Evolutionary conservation across 2,888 invertebrate genomes (phyloP), one percentile per base, ranked within the genome.

Genomic region (Lasioglossum morio): DNA sequence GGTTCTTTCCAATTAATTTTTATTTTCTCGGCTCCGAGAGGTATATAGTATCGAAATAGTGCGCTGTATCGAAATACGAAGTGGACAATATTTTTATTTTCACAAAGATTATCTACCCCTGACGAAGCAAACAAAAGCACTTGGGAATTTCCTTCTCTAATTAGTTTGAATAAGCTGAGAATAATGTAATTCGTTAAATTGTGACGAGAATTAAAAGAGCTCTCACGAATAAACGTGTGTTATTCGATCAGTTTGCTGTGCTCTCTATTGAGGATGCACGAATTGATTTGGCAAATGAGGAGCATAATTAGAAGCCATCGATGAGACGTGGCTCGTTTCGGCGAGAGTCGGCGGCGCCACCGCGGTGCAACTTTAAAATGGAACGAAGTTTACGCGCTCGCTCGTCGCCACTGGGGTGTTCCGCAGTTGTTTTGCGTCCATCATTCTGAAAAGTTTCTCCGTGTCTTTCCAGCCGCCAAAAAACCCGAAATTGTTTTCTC

Each of bases 401-500:
- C 63, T 30, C 53, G 72, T 34, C 74, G 43, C 37, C 60, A 16
- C 43, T 34, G 37, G 60, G 8, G 23, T 74, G 27, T 46, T 74
- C 19, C 66, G 43, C 84, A 81, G 84, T 88, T 89, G 82, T 73
- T 69, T 87, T 80, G 87, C 79, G 79, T 86, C 53, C 84, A 84
- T 88, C 89, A 84, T 77, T 30, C 80, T 72, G 72, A 75, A 66
- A 85, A 85, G 75, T 82, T 72, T 23, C 48, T 27, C 84, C 10
- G 37, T 72, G 57, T 77, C 60, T 53, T 60, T n/a, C 66, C 60
- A 69, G 57, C 57, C 81, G 77, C 69, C 73, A 74, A 78, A 69
- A 82, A 82, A 40, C 34, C 60, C 10, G 66, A 77, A 82, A 73
- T 77, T 69, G 69, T 69, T 69, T 69, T 37, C 69, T 82, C 66